Conservation (phyloP, 2,797 vertebrate genomes). For the Paedocypris micromegethes region DNA sequence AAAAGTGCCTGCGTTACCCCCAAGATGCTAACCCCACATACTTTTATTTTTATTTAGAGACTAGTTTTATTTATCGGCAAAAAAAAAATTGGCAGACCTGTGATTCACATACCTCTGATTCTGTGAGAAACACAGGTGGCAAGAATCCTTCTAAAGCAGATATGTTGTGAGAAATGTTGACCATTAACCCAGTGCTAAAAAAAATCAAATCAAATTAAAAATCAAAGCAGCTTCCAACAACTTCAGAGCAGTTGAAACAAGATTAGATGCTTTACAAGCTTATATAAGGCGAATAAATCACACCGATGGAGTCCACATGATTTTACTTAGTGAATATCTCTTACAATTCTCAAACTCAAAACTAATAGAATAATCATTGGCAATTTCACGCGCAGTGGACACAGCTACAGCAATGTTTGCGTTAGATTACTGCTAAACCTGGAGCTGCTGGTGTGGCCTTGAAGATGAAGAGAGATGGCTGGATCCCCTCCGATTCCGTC, state of each 20-base stretch:
- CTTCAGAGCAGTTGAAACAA: no score
- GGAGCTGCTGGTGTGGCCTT: slow-evolving; percentile 60
- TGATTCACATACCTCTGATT: slow-evolving; percentile 67
- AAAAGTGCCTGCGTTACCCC: no score
- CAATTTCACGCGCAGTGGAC: no score
- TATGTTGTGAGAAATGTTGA: slow-evolving; percentile 69
- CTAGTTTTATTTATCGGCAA: not conserved
- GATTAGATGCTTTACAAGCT: no score
- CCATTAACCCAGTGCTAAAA: slow-evolving; percentile 70
- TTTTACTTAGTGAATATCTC: not conserved
- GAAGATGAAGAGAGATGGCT: slow-evolving; percentile 64
- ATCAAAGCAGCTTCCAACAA: no score
- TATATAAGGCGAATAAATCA: no score
- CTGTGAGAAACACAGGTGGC: slow-evolving; percentile 65
- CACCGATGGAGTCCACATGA: no score
- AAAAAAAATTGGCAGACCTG: not conserved
- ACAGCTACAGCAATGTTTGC: not conserved
- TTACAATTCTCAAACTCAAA: not conserved
- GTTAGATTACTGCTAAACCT: slow-evolving; percentile 60
- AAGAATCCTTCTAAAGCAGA: slow-evolving; percentile 63
- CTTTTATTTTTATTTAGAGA: no score
- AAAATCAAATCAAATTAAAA: slow-evolving; percentile 34
- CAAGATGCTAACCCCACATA: no score
- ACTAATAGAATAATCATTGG: no score
- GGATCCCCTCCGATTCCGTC: slow-evolving; percentile 66